phyloP scores from a whole-genome alignment of 2,888 invertebrate species.

The Lasioglossum pauxillum region DNA sequence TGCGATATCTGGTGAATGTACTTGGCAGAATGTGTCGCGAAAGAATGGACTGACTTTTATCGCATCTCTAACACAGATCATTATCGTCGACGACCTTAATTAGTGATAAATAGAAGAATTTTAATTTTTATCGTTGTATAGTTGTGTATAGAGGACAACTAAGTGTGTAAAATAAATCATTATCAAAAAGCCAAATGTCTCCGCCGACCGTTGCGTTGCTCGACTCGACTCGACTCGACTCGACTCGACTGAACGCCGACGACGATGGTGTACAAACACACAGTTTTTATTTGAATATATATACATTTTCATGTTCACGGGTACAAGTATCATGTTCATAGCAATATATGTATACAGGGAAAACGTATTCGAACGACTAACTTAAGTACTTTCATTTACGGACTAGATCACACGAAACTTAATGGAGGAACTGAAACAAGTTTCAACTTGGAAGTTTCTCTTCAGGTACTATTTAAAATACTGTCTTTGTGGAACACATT shows the following conservation, averaged over 20 bases:
- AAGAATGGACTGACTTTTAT: constrained; percentile 69
- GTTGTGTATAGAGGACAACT: constrained; percentile 84
- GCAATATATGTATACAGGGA: constrained; percentile 18
- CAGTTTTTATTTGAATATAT: constrained; percentile 76
- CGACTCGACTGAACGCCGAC: constrained; percentile 11
- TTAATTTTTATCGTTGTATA: constrained; percentile 84
- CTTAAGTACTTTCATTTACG: constrained; percentile 6
- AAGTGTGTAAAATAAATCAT: constrained; percentile 84
- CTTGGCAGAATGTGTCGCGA: constrained; percentile 52
- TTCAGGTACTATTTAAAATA: constrained; percentile 52
- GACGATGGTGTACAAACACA: constrained; percentile 65
- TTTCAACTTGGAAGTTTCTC: neutral
- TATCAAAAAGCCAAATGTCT: constrained; percentile 71
- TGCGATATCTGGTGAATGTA: constrained; percentile 50
- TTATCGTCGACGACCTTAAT: constrained; percentile 71
- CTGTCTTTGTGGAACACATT: constrained; percentile 33
- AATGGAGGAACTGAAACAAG: neutral
- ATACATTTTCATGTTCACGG: constrained; percentile 69
- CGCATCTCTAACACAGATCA: constrained; percentile 70
- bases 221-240: neutral
- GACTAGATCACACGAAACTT: constrained; percentile 3
- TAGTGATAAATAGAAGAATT: constrained; percentile 74
- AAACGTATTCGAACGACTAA: neutral
- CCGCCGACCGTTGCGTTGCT: neutral
- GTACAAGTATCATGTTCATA: constrained; percentile 39